A percentile compares a stretch with the other conserved stretches of the same genome.
Conservation (phyloP, 1,140 invertebrate genomes). For the Nasonia longicornis region DNA sequence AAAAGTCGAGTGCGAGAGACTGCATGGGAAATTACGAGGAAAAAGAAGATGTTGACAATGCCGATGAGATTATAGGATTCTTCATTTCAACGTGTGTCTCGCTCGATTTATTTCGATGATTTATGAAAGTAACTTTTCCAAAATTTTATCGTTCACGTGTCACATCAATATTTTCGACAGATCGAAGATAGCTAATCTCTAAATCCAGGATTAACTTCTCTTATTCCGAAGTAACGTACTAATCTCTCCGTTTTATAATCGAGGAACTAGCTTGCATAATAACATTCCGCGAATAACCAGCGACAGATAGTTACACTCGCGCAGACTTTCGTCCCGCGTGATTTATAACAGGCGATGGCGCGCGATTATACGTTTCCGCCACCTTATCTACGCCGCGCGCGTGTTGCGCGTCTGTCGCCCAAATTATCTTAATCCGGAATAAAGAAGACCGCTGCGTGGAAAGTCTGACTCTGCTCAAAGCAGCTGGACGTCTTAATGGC, state of each 20-base stretch:
- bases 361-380: neutral
- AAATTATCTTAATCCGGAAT: constrained; percentile 36
- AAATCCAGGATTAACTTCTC: too few species aligned
- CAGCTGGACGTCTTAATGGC: constrained; percentile 22
- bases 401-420: constrained; percentile 16
- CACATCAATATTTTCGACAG: too few species aligned
- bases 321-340: neutral
- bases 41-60: neutral
- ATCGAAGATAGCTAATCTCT: too few species aligned
- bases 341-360: constrained; percentile 15
- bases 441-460: neutral
- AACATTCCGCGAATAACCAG: too few species aligned
- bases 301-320: neutral
- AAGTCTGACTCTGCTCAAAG: neutral
- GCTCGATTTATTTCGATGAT: neutral
- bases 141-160: too few species aligned
- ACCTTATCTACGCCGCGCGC: neutral
- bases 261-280: too few species aligned
- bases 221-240: too few species aligned
- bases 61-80: neutral
- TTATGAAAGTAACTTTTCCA: too few species aligned
- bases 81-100: neutral
- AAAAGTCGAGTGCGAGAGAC: neutral
- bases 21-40: neutral
- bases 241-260: too few species aligned